Conservation (phyloP, 2,888 invertebrate species). For the Sylvicola cinctus region DNA sequence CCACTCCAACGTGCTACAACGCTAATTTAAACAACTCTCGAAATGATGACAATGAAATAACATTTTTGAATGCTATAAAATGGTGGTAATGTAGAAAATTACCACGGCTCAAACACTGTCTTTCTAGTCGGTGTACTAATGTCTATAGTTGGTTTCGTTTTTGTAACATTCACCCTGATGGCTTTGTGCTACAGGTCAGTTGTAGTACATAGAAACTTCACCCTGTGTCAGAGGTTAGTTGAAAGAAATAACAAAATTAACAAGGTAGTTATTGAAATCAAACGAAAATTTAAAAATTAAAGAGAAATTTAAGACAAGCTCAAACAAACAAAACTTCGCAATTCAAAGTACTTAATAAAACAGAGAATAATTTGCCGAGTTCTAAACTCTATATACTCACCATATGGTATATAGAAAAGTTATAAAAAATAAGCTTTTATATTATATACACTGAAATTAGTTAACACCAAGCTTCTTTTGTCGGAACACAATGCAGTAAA, state of each 20-base stretch:
- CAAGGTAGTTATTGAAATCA: conserved; percentile 2
- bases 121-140: conserved; percentile 95
- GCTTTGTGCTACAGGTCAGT: conserved; percentile 99
- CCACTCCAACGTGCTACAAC: no score
- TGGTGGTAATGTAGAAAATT: conserved; percentile 69
- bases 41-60: no score
- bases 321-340: conserved; percentile 6
- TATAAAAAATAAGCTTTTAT: conserved; percentile 9
- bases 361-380: no score
- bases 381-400: no score
- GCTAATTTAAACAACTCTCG: no score
- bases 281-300: background rate
- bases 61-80: no score
- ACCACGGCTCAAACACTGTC: conserved; percentile 94
- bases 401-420: conserved; percentile 1
- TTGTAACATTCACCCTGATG: conserved; percentile 96
- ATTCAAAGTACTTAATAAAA: no score
- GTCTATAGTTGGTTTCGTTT: conserved; percentile 98
- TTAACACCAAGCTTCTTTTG: conserved; percentile 1
- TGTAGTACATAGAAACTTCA: conserved; percentile 97
- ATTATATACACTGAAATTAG: conserved; percentile 7
- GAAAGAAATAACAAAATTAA: conserved; percentile 36
- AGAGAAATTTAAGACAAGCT: conserved; percentile 6
- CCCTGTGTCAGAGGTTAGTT: conserved; percentile 97
- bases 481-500: no score